Evolutionary conservation across 2,797 vertebrate species (phyloP), one percentile per base, ranked within the genome.

Genomic region (Coracias cyanogaster): DNA sequence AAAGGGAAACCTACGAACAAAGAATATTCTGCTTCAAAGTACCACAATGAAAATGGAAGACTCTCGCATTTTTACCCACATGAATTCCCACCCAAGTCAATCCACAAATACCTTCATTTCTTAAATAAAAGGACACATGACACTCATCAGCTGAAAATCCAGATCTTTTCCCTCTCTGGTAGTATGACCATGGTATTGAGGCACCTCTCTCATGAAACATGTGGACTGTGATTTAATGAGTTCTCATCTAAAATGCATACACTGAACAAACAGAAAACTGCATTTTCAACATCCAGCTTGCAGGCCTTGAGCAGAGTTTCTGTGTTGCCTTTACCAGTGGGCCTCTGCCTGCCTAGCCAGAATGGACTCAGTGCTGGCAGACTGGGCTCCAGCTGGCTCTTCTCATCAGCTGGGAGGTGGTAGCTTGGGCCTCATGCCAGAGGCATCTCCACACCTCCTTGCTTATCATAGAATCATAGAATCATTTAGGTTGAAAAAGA

Each of bases 1-100:
- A 96, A 96, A 82, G 82, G 58, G 96, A 93, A 93, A 54, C 13
- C 48, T 54, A 12, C 22, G 64, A 94, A 64, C 26, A 73, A 94
- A 96, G 33, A 46, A 39, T 83, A 70, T 82, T 86, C 58, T 88
- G 13, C 49, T 96, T 94, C 86, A 94, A 95, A 96, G 43, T 70
- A 88, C 45, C 72, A 65, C 52, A 69, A 69, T 37, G 67, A 33
- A 94, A 86, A 95, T 81, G 5, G 95, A 80, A 94, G 31, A 6
- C 22, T 24, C 43, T 29, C 11, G 41, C 26, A 57, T 93, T 96
- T 96, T 96, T 80, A 88, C 57, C 12, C 78, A 67, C 46, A 76
- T 37, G 29, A 91, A 95, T 95, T 57, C 41, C n/a, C 51, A 37
- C 66, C 51, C 76, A 52, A 69, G n/a, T 37, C 46, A 88, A 72